Evolutionary conservation across 2,797 vertebrate genomes (phyloP), one percentile per base, ranked within the genome.

Genomic region (Kryptolebias ocellatus): DNA sequence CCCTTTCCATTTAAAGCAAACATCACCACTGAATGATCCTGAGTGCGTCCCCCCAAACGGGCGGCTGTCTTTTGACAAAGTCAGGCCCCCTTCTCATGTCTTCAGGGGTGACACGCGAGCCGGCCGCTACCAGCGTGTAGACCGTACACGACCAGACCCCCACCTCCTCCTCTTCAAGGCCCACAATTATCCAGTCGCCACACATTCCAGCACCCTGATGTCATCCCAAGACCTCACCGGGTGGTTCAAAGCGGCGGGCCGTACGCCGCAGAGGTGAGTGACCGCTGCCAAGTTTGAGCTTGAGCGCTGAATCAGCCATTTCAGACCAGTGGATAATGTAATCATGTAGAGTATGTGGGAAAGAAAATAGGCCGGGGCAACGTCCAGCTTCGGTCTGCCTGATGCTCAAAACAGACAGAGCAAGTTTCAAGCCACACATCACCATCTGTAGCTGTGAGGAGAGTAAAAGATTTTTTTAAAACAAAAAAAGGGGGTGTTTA

Each of bases 171-270:
- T 1, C 20, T 24, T 12, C 42, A 53, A 78, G 84, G 70, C 82
- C 63, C 37, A 10, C 4, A 45, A 87, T 87, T 84, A 84, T 81
- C 81, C 78, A 83, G 87, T 89, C 87, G 89, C 83, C 87, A 85
- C 89, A 91, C 93, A 94, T 93, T 92, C 93, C 92, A 86, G 79
- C 80, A 50, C 67, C 67, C 80, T 88, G 83, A 92, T 90, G 90
- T 94, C 91, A 93, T 81, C 65, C 74, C 18, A 72, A 91, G 90
- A 86, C 82, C 76, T 89, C 73, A 83, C 82, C 67, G 59, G 80
- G 79, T 68, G 76, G 73, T 74, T 74, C 61, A 49, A 59, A 60
- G 70, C 69, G 63, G 72, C 62, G 83, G 82, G 83, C 83, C 79
- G 77, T 59, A 71, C 20, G 28, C 83, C 39, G 76, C 79, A 81